Evolutionary conservation across 2,797 vertebrate species (phyloP), one percentile per base, ranked within the genome.

Genomic region (Lutjanus argentimaculatus): DNA sequence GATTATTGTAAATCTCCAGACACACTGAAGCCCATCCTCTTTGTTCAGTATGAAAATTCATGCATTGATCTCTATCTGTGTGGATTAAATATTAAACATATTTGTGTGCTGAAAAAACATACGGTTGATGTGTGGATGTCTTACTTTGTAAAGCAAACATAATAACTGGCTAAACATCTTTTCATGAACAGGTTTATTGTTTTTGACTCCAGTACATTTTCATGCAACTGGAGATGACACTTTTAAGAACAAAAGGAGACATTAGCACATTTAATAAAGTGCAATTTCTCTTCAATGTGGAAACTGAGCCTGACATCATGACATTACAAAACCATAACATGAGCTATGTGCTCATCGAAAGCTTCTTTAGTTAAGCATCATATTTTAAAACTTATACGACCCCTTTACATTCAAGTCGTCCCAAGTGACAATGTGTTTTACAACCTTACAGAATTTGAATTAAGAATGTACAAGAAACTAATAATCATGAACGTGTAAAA

Each of bases 81-180:
- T 95, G 95, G 89, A 95, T 94, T 95, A 94, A 95, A 97, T 97
- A 99, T 98, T 99, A 98, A 98, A 98, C 82, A 94, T 97, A 96
- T 96, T 95, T 94, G 94, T 96, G 93, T 95, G 94, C 94, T 92
- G 87, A 94, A 91, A 86, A 79, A 53, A 45, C 2, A 0, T 56
- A 45, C 4, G 14, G 8, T 0, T 42, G 2, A 6, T 8, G 22
- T 67, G 57, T 79, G 56, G 7, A 45, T 49, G 17, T 72, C 6
- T 82, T 21, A 19, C 9, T 81, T 72, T 15, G 42, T 25, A 48
- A 56, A 58, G 40, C 3, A 74, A 0, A 10, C n/a, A 48, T 3
- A 17, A 36, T 6, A 61, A 22, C 49, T 10, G 53, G 25, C 7
- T 42, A 11, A 3, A 59, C 6, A 49, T 13, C 36, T 64, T 56